These are phyloP conservation scores for Leptopilina syphax DNA, from an alignment of 2,888 invertebrate genomes.

Conservation along the genomic window DNA sequence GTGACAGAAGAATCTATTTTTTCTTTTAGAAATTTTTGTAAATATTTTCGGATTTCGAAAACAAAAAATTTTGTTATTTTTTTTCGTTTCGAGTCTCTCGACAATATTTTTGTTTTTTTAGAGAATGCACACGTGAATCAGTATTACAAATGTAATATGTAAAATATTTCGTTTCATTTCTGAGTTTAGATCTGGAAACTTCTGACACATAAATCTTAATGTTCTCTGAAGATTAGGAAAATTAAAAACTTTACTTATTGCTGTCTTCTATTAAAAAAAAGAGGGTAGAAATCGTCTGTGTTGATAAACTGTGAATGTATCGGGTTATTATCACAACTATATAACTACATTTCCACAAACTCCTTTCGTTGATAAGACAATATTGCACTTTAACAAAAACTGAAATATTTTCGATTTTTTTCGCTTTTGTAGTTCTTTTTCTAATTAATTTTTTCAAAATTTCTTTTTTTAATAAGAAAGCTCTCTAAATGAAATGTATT, in stretches of 20 bases:
- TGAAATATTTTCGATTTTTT: not conserved
- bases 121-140: constrained; percentile 10
- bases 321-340: constrained; percentile 28
- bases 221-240: constrained; percentile 31
- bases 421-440: no score
- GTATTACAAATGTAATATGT: constrained; percentile 6
- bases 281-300: not conserved
- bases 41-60: not conserved
- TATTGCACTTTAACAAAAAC: not conserved
- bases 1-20: constrained; percentile 18
- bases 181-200: constrained; percentile 1
- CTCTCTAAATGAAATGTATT: not conserved
- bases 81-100: not conserved
- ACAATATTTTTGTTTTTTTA: not conserved
- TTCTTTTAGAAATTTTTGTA: not conserved
- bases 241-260: not conserved
- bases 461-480: not conserved
- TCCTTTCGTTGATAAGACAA: not conserved
- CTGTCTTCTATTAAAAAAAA: constrained; percentile 2
- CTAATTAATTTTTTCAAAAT: no score
- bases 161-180: not conserved
- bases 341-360: constrained; percentile 31
- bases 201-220: constrained; percentile 24
- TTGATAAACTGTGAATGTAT: constrained; percentile 14
- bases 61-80: not conserved